These are phyloP conservation scores for Pantala flavescens DNA, from an alignment of 1,140 invertebrate species.

Conservation along the genomic window DNA sequence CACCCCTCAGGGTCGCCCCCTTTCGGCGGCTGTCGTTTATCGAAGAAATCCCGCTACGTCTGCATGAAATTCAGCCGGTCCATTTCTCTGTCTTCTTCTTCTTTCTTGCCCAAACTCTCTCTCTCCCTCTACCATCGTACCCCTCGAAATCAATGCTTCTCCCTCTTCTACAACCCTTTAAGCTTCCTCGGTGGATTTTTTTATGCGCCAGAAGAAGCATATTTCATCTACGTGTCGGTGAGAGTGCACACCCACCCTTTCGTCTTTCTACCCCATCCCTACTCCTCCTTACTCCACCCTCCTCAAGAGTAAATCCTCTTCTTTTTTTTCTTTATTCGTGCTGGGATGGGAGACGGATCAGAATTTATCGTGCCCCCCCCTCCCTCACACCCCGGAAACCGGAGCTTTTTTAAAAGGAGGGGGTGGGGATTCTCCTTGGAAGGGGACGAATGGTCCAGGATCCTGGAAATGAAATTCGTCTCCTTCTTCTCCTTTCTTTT, in stretches of 20 bases:
- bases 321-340: background rate
- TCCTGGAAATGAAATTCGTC: slow-evolving; percentile 1
- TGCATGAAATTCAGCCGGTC: slow-evolving; percentile 8
- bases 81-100: background rate
- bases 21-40: slow-evolving; percentile 4
- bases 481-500: background rate
- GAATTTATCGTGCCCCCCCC: background rate
- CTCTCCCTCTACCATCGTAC: background rate
- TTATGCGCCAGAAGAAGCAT: background rate
- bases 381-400: background rate
- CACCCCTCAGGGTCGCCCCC: background rate
- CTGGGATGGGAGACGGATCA: slow-evolving; percentile 2
- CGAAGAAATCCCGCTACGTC: slow-evolving; percentile 3
- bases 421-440: background rate
- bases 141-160: background rate
- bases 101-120: background rate
- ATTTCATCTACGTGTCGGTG: background rate
- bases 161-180: background rate
- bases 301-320: background rate
- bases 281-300: background rate
- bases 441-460: background rate
- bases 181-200: background rate
- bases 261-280: background rate
- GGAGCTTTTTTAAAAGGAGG: background rate
- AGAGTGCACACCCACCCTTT: background rate